Base-by-base conservation (phyloP, 2,888 invertebrate genomes). In the Trypoxylon attenuatum region DNA sequence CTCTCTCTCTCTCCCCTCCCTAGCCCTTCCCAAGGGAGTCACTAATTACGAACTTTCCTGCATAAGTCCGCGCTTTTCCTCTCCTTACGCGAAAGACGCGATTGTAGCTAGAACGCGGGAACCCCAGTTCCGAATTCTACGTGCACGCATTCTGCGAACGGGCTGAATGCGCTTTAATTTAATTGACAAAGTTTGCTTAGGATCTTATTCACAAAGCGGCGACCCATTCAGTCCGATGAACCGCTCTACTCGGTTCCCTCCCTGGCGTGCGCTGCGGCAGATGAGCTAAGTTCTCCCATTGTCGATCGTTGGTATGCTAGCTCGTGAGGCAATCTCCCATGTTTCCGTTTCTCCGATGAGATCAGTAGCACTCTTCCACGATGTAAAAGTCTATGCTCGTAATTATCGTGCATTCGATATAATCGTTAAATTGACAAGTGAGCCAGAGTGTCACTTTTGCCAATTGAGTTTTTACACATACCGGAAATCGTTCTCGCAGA, bases 171-270 rank as follows among this genome's bases (percentile, higher is more conserved):
- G 39, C 60, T 54, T 54, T 29, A 57, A 64, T 60, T 49, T 64
- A 60, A 60, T 64, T 64, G 54, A 64, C 60, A 53, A 62, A 62
- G 58, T 59, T 62, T 39, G 50, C 29, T 58, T 51, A 41, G 52
- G 42, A 45, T 59, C 62, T 58, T 58, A 59, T 62, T 62, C 61
- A 43, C 45, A 45, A 33, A 50, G 8, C 27, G 47, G 23, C 42
- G 46, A 29, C 52, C 47, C 38, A 59, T 63, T 63, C 49, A 53
- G 49, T 54, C 38, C 53, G 52, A 53, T 42, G 42, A 64, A 60
- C 49, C 33, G 38, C 60, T 49, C 53, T 57, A 58, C 51, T 45
- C 39, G 51, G 22, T n/a, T n/a, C n/a, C 27, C 33, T 10, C 33
- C 10, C 13, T 33, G 33, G 13, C 33, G 33, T 10, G 33, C 0